Evolutionary conservation across 2,888 invertebrate species (phyloP), one percentile per base, ranked within the genome.

Genomic region (Thysanoteuthis rhombus): DNA sequence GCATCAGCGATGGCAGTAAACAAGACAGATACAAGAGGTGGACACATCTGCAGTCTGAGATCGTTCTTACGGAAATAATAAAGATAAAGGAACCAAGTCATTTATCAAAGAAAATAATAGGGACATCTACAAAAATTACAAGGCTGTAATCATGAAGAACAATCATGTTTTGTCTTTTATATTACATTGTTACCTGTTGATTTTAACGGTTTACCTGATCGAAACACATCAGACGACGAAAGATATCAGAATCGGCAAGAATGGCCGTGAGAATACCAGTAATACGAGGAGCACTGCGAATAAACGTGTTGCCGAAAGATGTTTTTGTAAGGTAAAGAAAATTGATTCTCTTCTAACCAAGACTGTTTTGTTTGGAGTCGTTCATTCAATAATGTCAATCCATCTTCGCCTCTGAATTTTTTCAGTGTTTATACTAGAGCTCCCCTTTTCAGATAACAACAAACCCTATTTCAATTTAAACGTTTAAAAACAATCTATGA

Each of bases 261-360:
- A 16, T 16, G 3, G 12, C 36, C 16, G 19, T 36, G 36, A 75
- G 19, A 75, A 75, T 75, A 1, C n/a, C 75, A 36, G 75, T 5
- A 36, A 75, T 75, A 16, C 75, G 16, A n/a, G 75, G 75, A 75
- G 75, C 12, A n/a, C 75, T 39, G 94, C 94, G 94, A 95, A 94
- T 92, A 96, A 96, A 92, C 95, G 95, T 93, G 95, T 95, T 12
- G 94, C 94, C 1, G 95, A 95, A 94, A 94, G 95, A 52, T 96
- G 96, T 94, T 96, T 96, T 94, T 96, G 96, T 93, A 96, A 96
- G 96, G 96, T 96, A 94, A 95, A 94, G 10, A 92, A 52, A 40
- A 90, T 38, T 36, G 40, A 90, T 91, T 90, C 75, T 47, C 39
- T 92, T n/a, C n/a, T 92, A 40, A 28, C 28, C 39, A 42, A n/a